Base-by-base conservation (phyloP, 1,140 invertebrate genomes). In the Bombus vancouverensis region DNA sequence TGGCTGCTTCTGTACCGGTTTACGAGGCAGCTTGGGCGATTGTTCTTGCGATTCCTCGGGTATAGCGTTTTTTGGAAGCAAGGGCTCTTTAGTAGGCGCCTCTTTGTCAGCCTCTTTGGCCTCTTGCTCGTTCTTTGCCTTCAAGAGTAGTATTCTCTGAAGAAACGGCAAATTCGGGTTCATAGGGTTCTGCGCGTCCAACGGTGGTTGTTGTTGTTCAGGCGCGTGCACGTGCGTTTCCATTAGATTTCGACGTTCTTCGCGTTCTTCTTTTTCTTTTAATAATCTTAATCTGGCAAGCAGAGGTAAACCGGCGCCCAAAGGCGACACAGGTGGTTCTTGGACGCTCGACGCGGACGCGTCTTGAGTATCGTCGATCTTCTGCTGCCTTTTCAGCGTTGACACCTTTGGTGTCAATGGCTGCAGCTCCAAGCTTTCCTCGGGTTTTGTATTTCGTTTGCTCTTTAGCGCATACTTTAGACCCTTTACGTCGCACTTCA, bases 221-320 rank as follows among this genome's bases (percentile, higher is more conserved):
- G 95, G 90, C 73, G 95, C 91, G 90, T 94, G 93, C 59, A 92
- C 93, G 78, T 95, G 95, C 89, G 65, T 93, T 89, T 95, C 95
- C 94, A 95, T 96, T 92, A 96, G 95, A 87, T 93, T 95, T 81
- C 94, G 93, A 94, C 93, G 96, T 95, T 96, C 95, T 62, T 96
- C 96, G 15, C 96, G 95, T 72, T 98, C 97, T 93, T 98, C 97
- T 93, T 98, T 98, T 91, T 98, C 98, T 92, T 98, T 98, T 0
- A 98, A 95, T 15, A 98, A 93, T 90, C 97, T 97, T 13, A 98
- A 93, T 75, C 97, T 95, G 32, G 97, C 96, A 2, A 98, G 94
- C 9, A 98, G 93, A 0, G 98, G 98, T n/a, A 98, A 94, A 0
- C 98, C 98, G 0, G 97, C 97, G 12, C 98, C 98, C 53, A 98